These are phyloP conservation scores for Bos taurus DNA, from an alignment of 2,113 vertebrate species.

Conservation along the genomic window DNA sequence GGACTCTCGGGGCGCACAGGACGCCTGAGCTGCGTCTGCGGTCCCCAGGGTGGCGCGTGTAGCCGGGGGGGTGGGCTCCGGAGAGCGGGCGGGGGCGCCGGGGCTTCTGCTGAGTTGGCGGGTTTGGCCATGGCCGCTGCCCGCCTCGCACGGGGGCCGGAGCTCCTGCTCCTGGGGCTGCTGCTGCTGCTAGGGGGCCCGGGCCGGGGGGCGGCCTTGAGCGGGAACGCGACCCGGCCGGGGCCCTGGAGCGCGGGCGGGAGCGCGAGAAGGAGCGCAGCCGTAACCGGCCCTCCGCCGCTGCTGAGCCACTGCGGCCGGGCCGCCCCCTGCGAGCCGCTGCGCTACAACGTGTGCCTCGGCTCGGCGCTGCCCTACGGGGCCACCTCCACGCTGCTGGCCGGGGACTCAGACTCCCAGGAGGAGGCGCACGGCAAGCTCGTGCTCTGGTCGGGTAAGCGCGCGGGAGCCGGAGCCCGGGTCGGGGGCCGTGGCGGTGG, in stretches of 20 bases:
- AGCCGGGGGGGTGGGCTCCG: background rate
- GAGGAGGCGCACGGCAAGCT: conserved; percentile 92
- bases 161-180: conserved; percentile 41
- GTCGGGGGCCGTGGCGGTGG: background rate
- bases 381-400: conserved; percentile 90
- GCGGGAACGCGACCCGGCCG: conserved; percentile 70
- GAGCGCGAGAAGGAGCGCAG: conserved; percentile 39
- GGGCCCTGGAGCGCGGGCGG: conserved; percentile 74
- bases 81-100: conserved; percentile 30
- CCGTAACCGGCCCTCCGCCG: conserved; percentile 70
- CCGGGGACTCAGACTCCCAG: conserved; percentile 90
- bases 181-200: conserved; percentile 51
- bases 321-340: conserved; percentile 85
- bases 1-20: conserved; percentile 21
- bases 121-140: conserved; percentile 61
- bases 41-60: background rate
- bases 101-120: conserved; percentile 58
- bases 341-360: conserved; percentile 89
- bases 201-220: conserved; percentile 48
- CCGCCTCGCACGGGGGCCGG: conserved; percentile 47
- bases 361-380: conserved; percentile 92
- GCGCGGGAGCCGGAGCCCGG: background rate
- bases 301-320: conserved; percentile 88
- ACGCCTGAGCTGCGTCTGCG: conserved; percentile 43
- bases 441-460: conserved; percentile 94